These are phyloP conservation scores for Hippocampus abdominalis DNA, from an alignment of 2,113 vertebrate genomes.

Conservation along the genomic window DNA sequence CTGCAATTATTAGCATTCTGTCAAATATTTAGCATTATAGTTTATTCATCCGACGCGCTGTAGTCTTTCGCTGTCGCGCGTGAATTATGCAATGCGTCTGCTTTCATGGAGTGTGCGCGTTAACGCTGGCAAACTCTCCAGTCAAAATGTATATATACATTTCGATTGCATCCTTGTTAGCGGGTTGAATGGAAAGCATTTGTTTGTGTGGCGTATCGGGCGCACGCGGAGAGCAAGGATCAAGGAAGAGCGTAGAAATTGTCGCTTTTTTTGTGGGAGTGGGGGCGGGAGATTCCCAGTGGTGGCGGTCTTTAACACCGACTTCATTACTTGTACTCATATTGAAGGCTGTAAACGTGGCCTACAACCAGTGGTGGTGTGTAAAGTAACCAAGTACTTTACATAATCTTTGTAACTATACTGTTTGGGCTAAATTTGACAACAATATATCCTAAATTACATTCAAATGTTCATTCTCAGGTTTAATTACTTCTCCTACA, in stretches of 20 bases:
- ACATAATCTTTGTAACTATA: no score
- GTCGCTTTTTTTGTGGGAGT: constrained; percentile 25
- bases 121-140: constrained; percentile 22
- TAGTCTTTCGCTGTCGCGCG: constrained; percentile 7
- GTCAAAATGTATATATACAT: constrained; percentile 1
- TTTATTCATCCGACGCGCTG: constrained; percentile 41
- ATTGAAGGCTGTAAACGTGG: no score
- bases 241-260: constrained; percentile 64
- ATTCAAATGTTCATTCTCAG: no score
- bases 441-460: not conserved
- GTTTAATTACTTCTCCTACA: no score
- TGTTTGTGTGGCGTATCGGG: constrained; percentile 20
- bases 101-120: constrained; percentile 18
- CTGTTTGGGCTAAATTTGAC: no score
- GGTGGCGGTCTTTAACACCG: constrained; percentile 44
- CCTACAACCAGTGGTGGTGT: no score
- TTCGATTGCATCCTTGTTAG: not conserved
- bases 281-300: constrained; percentile 42
- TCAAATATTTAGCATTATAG: constrained; percentile 55
- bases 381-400: no score
- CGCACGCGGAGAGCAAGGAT: constrained; percentile 43
- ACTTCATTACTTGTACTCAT: not conserved
- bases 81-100: constrained; percentile 15
- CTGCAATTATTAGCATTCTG: constrained; percentile 49
- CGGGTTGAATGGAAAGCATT: not conserved